Conservation (phyloP, 2,888 invertebrate genomes). For the Arctia plantaginis region DNA sequence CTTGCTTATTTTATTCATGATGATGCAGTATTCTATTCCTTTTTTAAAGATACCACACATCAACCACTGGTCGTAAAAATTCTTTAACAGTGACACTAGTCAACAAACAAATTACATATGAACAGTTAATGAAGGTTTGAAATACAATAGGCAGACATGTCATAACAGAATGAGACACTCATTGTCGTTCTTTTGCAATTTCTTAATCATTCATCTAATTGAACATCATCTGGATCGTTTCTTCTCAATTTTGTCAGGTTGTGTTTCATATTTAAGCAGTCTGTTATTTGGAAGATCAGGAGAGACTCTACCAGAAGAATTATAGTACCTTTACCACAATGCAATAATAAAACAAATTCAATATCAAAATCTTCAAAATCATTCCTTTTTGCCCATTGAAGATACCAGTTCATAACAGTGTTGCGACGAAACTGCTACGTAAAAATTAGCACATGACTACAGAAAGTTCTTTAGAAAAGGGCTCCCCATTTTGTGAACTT, state of each 20-base stretch:
- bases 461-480: constrained; percentile 36
- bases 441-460: constrained; percentile 22
- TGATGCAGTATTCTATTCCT: neutral
- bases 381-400: neutral
- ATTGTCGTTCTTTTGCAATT: neutral
- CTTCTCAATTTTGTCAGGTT: neutral
- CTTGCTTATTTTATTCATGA: neutral
- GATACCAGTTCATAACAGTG: neutral
- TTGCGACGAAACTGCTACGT: neutral
- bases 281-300: neutral
- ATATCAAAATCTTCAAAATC: too few species aligned
- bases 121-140: neutral
- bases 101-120: neutral
- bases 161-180: neutral
- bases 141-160: neutral
- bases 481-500: constrained; percentile 53
- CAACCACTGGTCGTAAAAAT: neutral
- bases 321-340: neutral
- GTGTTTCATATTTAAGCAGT: neutral
- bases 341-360: too few species aligned
- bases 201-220: neutral
- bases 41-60: neutral
- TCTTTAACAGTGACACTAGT: neutral
- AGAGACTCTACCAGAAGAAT: neutral
- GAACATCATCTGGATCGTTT: neutral